Evolutionary conservation across 2,113 vertebrate species (phyloP).

Genomic region (Tychaedon coryphoeus): DNA sequence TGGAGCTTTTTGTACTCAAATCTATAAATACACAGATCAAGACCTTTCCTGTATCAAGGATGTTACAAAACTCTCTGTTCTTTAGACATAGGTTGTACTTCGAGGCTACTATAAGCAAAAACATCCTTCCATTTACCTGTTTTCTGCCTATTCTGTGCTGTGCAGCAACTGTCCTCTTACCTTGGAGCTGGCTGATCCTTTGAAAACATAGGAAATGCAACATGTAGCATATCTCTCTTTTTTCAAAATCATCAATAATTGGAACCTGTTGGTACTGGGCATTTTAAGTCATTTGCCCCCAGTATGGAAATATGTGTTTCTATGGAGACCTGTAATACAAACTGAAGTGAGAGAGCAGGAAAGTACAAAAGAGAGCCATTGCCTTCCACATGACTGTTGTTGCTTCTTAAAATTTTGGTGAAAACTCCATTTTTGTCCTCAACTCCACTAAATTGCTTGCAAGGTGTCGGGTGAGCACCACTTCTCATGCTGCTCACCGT

Average conservation of each 20-base stretch:
- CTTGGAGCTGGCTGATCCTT: not conserved
- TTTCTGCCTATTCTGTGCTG: not conserved
- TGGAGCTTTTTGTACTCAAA: not conserved
- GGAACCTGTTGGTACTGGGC: not conserved
- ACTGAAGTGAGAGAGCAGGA: not conserved
- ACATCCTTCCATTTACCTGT: not conserved
- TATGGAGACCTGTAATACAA: not conserved
- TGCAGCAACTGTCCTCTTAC: not conserved
- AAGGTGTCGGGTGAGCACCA: not conserved
- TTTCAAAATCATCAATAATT: not conserved
- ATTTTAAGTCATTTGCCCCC: not conserved
- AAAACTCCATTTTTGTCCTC: not conserved
- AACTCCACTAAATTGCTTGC: not conserved
- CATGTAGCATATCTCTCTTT: not conserved
- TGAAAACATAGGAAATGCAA: not conserved
- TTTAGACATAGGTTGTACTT: not conserved
- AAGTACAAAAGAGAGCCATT: not conserved
- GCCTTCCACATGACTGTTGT: accelerated
- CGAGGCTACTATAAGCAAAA: not conserved
- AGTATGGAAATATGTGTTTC: not conserved
- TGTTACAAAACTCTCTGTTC: not conserved
- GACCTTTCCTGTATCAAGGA: not conserved
- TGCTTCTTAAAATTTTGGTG: not conserved
- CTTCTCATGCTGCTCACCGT: not conserved
- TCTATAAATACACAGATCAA: not conserved